Conservation (phyloP, 2,888 invertebrate species). For the Brachypalpus laphriformis region DNA sequence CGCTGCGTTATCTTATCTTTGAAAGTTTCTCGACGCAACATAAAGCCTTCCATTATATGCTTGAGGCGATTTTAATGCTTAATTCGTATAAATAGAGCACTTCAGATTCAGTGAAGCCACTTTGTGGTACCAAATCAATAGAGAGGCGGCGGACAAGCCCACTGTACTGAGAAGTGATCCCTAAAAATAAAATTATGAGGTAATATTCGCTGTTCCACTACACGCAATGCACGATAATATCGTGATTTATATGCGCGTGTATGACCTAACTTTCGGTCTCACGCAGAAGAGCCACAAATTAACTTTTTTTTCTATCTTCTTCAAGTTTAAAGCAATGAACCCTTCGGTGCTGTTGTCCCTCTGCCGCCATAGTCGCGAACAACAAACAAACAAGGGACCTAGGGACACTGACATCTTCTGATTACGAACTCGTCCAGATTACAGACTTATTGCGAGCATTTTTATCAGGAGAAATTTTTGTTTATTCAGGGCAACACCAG, state of each 20-base stretch:
- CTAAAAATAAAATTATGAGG: slow-evolving; percentile 73
- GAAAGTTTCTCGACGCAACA: neutral
- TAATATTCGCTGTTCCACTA: slow-evolving; percentile 48
- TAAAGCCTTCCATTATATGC: slow-evolving; percentile 28
- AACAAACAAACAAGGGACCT: slow-evolving; percentile 8
- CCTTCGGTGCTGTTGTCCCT: slow-evolving; percentile 11
- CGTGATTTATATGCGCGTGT: slow-evolving; percentile 43
- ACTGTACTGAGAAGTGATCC: slow-evolving; percentile 13
- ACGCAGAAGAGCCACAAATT: slow-evolving; percentile 24
- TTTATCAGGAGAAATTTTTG: slow-evolving; percentile 45
- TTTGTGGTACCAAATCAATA: slow-evolving; percentile 42
- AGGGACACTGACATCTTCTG: slow-evolving; percentile 19
- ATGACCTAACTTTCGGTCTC: slow-evolving; percentile 62
- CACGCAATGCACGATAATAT: slow-evolving; percentile 52
- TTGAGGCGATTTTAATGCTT: slow-evolving; percentile 19
- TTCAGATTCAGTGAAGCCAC: slow-evolving; percentile 52
- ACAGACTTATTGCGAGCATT: slow-evolving; percentile 24
- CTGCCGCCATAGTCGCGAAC: neutral
- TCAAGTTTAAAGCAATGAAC: slow-evolving; percentile 16
- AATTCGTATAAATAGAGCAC: slow-evolving; percentile 40
- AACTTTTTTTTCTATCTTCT: too few species aligned
- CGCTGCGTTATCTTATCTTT: slow-evolving; percentile 38
- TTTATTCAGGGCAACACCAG: slow-evolving; percentile 35
- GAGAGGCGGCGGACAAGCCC: neutral
- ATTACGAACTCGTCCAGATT: slow-evolving; percentile 53